phyloP scores from a whole-genome alignment of 1,140 invertebrate genomes.

The Cydia strobilella region DNA sequence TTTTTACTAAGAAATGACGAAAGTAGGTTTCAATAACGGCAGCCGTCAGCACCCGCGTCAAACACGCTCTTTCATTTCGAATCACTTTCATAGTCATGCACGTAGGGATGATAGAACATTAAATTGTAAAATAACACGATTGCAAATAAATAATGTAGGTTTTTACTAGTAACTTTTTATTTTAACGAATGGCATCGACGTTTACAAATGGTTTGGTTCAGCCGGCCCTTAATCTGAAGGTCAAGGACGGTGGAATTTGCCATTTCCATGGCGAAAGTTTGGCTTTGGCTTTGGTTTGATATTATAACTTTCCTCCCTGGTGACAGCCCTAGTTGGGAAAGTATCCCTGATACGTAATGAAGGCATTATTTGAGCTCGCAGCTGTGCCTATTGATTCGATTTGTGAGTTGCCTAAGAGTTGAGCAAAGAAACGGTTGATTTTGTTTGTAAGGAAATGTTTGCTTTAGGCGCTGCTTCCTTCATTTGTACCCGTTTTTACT shows the following conservation, averaged over 20 bases:
- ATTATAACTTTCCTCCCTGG: not conserved
- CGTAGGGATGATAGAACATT: not conserved
- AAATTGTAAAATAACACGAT: not conserved
- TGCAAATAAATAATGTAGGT: not conserved
- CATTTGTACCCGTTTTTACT: no score
- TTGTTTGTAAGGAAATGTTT: not conserved
- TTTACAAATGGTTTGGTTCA: no score
- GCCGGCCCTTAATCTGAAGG: no score
- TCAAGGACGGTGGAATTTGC: no score
- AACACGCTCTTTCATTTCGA: not conserved
- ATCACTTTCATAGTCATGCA: not conserved
- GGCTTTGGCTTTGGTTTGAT: not conserved
- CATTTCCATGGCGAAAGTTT: no score
- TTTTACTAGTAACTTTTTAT: not conserved
- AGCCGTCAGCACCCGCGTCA: slow-evolving; percentile 10
- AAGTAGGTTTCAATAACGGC: not conserved
- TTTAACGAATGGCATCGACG: no score
- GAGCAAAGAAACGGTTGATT: not conserved
- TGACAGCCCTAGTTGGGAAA: slow-evolving; percentile 1
- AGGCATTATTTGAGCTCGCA: not conserved
- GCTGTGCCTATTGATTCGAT: not conserved
- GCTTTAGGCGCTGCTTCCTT: no score
- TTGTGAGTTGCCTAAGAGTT: not conserved
- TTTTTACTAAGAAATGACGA: not conserved
- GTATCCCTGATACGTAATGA: slow-evolving; percentile 5